A percentile compares a stretch with the other conserved stretches of the same genome.
Conservation (phyloP, 2,113 vertebrate genomes). For the Trinectes maculatus region DNA sequence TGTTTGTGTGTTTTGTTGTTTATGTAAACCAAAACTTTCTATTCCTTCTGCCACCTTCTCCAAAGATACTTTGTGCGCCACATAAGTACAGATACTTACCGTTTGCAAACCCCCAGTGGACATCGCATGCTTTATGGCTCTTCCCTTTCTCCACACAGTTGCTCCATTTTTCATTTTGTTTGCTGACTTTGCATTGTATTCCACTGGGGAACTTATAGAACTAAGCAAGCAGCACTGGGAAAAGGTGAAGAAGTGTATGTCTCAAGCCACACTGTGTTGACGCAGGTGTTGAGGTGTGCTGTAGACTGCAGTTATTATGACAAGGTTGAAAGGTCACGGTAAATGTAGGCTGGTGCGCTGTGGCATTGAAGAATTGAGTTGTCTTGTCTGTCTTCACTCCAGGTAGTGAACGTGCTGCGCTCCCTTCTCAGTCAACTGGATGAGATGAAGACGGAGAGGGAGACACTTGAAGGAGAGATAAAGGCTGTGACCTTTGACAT, state of each 20-base stretch:
- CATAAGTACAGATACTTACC: slow-evolving; percentile 20
- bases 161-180: slow-evolving; percentile 66
- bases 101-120: slow-evolving; percentile 39
- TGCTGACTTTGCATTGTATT: slow-evolving; percentile 60
- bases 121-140: slow-evolving; percentile 47
- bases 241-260: slow-evolving; percentile 14
- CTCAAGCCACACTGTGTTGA: slow-evolving; percentile 11
- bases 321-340: neutral
- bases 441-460: slow-evolving; percentile 91
- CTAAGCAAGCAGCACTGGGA: slow-evolving; percentile 63
- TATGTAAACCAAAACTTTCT: neutral
- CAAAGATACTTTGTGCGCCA: slow-evolving; percentile 2
- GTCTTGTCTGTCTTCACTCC: slow-evolving; percentile 20
- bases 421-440: slow-evolving; percentile 88
- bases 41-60: neutral
- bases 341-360: neutral
- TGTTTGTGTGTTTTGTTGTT: neutral
- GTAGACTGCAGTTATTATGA: neutral
- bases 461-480: slow-evolving; percentile 90
- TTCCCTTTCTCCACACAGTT: slow-evolving; percentile 26
- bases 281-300: neutral
- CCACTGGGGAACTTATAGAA: slow-evolving; percentile 64
- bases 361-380: neutral
- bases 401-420: slow-evolving; percentile 92
- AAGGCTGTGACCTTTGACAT: slow-evolving; percentile 95